Percentiles rank a stretch among this genome's conserved stretches.
Conservation (phyloP, 2,797 vertebrate species). For the Eulemur albifrons region DNA sequence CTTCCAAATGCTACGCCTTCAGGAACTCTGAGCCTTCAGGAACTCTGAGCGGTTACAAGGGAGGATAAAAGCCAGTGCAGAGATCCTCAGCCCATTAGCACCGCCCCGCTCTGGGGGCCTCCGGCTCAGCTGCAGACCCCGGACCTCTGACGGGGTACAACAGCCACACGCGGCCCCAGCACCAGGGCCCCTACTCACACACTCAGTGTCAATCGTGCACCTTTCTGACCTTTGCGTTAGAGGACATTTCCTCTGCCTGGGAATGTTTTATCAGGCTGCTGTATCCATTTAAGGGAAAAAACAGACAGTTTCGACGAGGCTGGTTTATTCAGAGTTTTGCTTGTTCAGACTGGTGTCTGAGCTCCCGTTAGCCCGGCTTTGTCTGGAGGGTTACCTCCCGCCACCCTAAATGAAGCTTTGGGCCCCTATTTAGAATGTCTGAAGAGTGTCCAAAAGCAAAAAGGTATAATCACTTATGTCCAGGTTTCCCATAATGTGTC, state of each 20-base stretch:
- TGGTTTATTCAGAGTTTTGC: neutral
- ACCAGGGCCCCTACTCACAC: rapidly evolving
- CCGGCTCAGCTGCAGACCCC: rapidly evolving
- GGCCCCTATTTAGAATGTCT: neutral
- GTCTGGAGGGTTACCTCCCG: neutral
- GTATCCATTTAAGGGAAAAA: neutral
- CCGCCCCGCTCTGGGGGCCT: no score
- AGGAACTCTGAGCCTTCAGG: neutral
- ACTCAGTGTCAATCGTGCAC: rapidly evolving
- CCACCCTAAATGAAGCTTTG: no score
- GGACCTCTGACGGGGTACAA: neutral
- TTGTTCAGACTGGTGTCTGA: neutral
- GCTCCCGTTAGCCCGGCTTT: neutral
- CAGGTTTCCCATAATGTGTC: neutral
- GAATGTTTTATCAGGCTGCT: neutral
- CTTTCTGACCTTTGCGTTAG: neutral
- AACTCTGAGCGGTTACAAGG: neutral
- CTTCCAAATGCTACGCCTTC: neutral
- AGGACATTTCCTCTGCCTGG: neutral
- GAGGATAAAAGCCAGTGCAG: rapidly evolving
- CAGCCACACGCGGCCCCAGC: rapidly evolving
- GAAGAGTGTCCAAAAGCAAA: neutral
- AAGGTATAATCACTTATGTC: neutral
- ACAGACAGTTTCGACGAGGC: neutral
- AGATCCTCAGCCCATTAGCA: rapidly evolving